phyloP scores from a whole-genome alignment of 2,113 vertebrate genomes.

The Aramus guarauna region DNA sequence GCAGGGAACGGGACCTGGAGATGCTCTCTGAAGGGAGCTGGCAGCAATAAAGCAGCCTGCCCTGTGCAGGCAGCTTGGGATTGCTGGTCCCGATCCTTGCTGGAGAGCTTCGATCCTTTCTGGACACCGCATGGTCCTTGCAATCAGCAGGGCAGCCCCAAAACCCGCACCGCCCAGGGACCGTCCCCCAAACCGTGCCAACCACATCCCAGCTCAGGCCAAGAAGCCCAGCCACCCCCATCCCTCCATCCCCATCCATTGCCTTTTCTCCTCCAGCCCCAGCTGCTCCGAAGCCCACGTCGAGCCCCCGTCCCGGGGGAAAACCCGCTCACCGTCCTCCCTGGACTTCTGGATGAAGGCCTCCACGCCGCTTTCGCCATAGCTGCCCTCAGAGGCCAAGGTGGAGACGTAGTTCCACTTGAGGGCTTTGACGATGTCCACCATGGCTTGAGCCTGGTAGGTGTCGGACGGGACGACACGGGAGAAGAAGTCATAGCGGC shows the following conservation, averaged over 20 bases:
- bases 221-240: not conserved
- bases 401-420: slow-evolving; percentile 97
- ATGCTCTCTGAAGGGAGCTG: not conserved
- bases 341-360: slow-evolving; percentile 95
- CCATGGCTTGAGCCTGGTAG: slow-evolving; percentile 96
- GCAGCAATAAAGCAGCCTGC: not conserved
- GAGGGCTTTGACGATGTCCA: slow-evolving; percentile 94
- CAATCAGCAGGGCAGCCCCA: not conserved
- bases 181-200: rapidly evolving
- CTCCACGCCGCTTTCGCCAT: slow-evolving; percentile 92
- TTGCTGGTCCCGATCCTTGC: not conserved
- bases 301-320: rapidly evolving
- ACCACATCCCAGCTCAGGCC: not conserved
- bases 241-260: not conserved
- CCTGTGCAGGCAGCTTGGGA: not conserved
- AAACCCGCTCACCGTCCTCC: slow-evolving; percentile 85
- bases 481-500: slow-evolving; percentile 96
- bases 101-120: not conserved
- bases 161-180: rapidly evolving
- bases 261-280: not conserved
- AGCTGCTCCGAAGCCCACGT: not conserved
- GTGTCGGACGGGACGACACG: slow-evolving; percentile 93
- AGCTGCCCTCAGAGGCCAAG: slow-evolving; percentile 93
- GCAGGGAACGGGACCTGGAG: rapidly evolving
- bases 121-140: not conserved